Conservation (phyloP, 2,113 vertebrate species). For the Gallinago undulata region DNA sequence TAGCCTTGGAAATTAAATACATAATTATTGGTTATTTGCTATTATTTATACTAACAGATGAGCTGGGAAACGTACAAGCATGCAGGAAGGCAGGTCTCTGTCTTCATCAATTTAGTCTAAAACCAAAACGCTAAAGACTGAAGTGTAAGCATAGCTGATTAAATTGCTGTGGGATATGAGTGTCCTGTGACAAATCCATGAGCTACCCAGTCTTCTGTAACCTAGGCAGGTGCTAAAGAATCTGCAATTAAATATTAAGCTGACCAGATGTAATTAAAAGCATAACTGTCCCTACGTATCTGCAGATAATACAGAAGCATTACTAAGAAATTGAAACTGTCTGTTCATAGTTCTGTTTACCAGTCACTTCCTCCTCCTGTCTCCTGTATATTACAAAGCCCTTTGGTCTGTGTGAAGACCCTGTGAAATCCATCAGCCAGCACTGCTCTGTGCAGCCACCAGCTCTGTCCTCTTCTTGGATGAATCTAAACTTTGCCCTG, state of each 20-base stretch:
- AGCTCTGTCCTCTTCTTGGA: not conserved
- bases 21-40: not conserved
- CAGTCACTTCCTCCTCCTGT: not conserved
- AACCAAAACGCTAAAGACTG: not conserved
- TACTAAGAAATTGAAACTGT: not conserved
- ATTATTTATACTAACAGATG: not conserved
- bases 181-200: constrained; percentile 23
- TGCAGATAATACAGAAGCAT: not conserved
- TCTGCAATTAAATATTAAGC: constrained; percentile 12
- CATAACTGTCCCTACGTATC: constrained; percentile 27
- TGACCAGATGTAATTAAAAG: constrained; percentile 17
- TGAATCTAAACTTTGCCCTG: not conserved
- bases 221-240: not conserved
- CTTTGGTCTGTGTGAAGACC: not conserved
- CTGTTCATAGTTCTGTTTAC: not conserved
- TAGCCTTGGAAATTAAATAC: not conserved
- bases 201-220: constrained; percentile 7
- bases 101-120: not conserved
- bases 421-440: not conserved
- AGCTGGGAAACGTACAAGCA: not conserved
- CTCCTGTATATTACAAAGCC: not conserved
- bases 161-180: constrained; percentile 5
- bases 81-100: not conserved
- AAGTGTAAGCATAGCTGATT: not conserved
- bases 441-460: not conserved